Evolutionary conservation across 2,797 vertebrate species (phyloP).

Genomic region (Knipowitschia caucasica): DNA sequence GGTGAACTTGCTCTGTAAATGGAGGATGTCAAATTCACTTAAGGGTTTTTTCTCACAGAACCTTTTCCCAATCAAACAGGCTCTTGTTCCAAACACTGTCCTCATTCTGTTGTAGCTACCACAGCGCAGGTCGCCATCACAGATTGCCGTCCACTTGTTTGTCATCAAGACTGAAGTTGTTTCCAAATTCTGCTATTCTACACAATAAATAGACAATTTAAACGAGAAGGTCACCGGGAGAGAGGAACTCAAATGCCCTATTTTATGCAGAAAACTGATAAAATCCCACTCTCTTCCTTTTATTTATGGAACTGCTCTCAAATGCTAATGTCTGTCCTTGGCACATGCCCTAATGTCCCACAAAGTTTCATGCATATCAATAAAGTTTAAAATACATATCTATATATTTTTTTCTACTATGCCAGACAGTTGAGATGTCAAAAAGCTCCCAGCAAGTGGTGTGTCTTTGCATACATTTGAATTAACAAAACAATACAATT

Average conservation of each 20-base stretch:
- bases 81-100: background rate
- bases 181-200: background rate
- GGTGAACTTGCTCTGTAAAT: background rate
- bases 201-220: conserved; percentile 2
- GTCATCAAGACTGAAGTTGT: background rate
- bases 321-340: conserved; percentile 13
- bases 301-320: conserved; percentile 13
- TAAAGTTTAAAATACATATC: conserved; percentile 6
- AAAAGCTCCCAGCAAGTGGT: background rate
- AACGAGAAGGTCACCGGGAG: conserved; percentile 3
- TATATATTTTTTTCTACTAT: background rate
- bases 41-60: background rate
- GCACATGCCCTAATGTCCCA: conserved; percentile 12
- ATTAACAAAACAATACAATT: background rate
- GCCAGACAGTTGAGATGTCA: background rate
- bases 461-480: background rate
- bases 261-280: conserved; percentile 13
- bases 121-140: background rate
- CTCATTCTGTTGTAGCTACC: background rate
- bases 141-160: background rate
- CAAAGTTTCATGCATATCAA: conserved; percentile 11
- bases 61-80: background rate
- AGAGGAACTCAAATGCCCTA: conserved; percentile 9
- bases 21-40: background rate
- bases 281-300: conserved; percentile 8